Percentiles rank a stretch among this genome's conserved stretches.
Conservation (phyloP, 1,140 invertebrate genomes). For the Aphaenogaster floridana region DNA sequence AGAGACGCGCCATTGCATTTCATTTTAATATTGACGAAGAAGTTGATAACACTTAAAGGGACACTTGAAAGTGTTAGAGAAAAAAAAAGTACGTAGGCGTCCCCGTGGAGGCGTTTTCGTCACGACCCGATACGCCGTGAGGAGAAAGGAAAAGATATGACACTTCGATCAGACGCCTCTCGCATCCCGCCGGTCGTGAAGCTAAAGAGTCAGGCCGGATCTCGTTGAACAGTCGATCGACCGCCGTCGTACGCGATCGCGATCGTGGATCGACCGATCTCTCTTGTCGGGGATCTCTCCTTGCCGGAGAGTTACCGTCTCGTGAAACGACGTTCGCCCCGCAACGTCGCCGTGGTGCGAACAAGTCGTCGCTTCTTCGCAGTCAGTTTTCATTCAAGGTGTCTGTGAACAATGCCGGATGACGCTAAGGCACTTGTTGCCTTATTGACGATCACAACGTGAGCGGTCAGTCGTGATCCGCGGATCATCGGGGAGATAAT, state of each 20-base stretch:
- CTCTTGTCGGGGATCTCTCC: neutral
- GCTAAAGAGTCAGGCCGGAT: conserved; percentile 21
- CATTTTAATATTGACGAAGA: neutral
- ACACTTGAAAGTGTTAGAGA: conserved; percentile 25
- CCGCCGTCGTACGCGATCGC: conserved; percentile 20
- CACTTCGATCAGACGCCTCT: conserved; percentile 56
- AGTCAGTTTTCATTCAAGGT: conserved; percentile 77
- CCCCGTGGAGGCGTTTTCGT: conserved; percentile 61
- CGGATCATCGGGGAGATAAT: conserved; percentile 84
- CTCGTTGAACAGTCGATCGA: neutral
- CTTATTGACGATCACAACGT: conserved; percentile 77
- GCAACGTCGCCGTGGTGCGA: conserved; percentile 58
- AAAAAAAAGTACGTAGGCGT: conserved; percentile 50
- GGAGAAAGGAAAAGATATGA: conserved; percentile 45
- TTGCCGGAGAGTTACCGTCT: neutral
- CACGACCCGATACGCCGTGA: conserved; percentile 53
- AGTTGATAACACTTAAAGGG: conserved; percentile 12
- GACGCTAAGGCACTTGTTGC: conserved; percentile 74
- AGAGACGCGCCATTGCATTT: neutral
- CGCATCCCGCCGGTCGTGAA: conserved; percentile 51
- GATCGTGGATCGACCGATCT: conserved; percentile 32
- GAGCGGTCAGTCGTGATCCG: conserved; percentile 74
- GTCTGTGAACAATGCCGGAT: conserved; percentile 76
- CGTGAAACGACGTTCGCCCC: conserved; percentile 28
- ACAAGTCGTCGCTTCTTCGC: conserved; percentile 67